Evolutionary conservation across 2,888 invertebrate species (phyloP).

Genomic region (Monoplex corrugatus): DNA sequence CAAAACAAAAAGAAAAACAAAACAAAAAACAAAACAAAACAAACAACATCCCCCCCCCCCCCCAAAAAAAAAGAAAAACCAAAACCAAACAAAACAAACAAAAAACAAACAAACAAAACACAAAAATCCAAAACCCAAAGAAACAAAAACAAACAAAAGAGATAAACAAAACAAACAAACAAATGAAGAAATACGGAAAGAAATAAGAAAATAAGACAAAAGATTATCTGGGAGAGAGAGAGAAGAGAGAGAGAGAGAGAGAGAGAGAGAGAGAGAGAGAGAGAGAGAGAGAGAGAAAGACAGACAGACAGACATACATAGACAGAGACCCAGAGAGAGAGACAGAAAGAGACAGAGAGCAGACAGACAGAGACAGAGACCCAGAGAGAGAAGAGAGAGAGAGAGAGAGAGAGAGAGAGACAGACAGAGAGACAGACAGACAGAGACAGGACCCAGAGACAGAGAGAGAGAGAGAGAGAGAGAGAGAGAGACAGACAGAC

Average conservation of each 20-base stretch:
- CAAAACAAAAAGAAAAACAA: background rate
- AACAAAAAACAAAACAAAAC: too few relatives aligned
- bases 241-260: background rate
- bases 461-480: background rate
- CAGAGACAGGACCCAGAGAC: background rate
- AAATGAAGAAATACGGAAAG: background rate
- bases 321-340: background rate
- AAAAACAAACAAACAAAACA: background rate
- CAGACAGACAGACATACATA: background rate
- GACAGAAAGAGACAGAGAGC: background rate
- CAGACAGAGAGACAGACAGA: background rate
- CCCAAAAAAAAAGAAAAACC: background rate
- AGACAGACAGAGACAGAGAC: background rate
- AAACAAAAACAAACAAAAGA: background rate
- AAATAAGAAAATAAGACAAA: background rate
- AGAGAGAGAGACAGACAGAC: background rate
- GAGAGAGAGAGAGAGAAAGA: background rate
- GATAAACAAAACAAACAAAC: background rate
- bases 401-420: background rate
- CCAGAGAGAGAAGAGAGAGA: background rate
- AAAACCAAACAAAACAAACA: background rate
- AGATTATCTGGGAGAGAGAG: background rate
- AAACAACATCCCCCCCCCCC: too few relatives aligned
- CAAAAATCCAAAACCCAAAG: background rate
- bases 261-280: background rate